Base-by-base conservation (phyloP, 2,113 vertebrate species). In the Bos javanicus region DNA sequence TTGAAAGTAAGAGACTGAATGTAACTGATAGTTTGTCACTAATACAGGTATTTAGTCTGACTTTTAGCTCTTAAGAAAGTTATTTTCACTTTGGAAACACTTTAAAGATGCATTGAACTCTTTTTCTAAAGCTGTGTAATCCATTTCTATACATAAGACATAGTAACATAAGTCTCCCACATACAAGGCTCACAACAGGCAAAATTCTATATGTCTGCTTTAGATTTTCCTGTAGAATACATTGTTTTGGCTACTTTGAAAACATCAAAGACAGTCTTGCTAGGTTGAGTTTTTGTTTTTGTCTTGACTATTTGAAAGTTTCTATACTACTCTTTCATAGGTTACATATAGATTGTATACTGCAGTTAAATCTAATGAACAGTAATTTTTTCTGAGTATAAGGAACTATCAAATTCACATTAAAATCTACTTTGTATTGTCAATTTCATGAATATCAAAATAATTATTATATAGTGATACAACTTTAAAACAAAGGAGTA, bases 81-180 rank as follows among this genome's bases (percentile, higher is more conserved):
- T 95, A 84, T 88, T 97, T 96, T 92, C 67, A 97, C 76, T 91
- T 96, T 98, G 56, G 87, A 97, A 96, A 76, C 16, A 97, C 25
- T 97, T 96, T 94, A 97, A 94, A 97, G 93, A 56, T 97, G 33
- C 15, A 50, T 80, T 96, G 76, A 96, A 96, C 36, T 94, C 64
- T 87, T 91, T 92, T 91, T 97, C 57, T 94, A 81, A 96, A 96
- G 48, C 59, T 88, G 17, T 96, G 2, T 56, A 97, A 94, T 80
- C 74, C 80, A 90, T 80, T 95, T 96, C 54, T 97, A 76, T 93
- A 92, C 25, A 87, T 54, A 95, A 92, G 46, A 87, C 28, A 93
- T 71, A 92, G 88, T 96, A 62, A 39, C 52, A 25, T 71, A 94
- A 62, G 62, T 92, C 93, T 94, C 52, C 81, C 46, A 64, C 85